These are phyloP conservation scores for Phrynocephalus guinanensis DNA, from an alignment of 2,797 vertebrate genomes.

Conservation along the genomic window DNA sequence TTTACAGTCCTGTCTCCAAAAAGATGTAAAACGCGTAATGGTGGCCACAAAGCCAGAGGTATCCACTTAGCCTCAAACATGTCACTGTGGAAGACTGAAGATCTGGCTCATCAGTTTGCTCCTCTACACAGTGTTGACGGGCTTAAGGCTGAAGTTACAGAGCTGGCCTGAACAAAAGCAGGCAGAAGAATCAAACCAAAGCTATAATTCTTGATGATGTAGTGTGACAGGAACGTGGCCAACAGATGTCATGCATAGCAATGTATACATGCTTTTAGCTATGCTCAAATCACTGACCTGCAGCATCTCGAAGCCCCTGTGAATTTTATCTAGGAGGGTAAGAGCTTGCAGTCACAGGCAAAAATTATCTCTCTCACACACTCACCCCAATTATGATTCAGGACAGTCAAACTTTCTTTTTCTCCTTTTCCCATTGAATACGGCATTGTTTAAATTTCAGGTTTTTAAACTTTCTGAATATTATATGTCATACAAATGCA, in stretches of 20 bases:
- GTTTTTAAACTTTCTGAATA: background rate
- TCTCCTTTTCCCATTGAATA: background rate
- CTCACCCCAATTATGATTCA: background rate
- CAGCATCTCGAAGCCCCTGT: background rate
- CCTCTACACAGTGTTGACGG: background rate
- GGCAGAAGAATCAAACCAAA: background rate
- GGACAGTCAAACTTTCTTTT: background rate
- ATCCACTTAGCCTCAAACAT: slow-evolving; percentile 2
- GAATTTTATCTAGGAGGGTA: background rate
- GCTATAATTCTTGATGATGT: background rate
- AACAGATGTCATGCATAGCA: background rate
- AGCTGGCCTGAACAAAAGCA: background rate
- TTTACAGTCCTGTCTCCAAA: background rate
- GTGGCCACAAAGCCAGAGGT: background rate
- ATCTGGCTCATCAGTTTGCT: background rate
- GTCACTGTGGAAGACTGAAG: background rate
- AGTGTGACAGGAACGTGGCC: background rate
- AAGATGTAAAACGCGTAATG: background rate
- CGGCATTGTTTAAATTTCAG: background rate
- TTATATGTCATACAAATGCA: background rate
- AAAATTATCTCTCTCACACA: background rate
- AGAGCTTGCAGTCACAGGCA: background rate
- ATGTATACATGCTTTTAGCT: background rate
- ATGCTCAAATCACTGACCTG: background rate
- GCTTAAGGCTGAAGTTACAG: background rate